phyloP scores from a whole-genome alignment of 2,888 invertebrate species.

The Drosophila putrida region DNA sequence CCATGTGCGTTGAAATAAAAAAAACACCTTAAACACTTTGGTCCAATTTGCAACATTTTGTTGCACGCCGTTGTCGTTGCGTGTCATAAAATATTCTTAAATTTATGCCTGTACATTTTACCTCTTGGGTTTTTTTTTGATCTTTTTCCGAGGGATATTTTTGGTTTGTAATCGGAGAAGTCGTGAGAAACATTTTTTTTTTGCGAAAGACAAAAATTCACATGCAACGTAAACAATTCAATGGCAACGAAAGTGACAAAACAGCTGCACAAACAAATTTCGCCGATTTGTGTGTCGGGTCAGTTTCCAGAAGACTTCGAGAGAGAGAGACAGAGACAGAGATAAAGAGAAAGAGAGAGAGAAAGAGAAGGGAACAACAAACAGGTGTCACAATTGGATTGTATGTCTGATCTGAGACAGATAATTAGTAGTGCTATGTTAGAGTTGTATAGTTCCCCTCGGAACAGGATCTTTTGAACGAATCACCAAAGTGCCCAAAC shows the following conservation, averaged over 20 bases:
- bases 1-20: not conserved
- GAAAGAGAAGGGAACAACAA: not conserved
- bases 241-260: slow-evolving; percentile 48
- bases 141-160: not conserved
- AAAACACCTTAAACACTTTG: not conserved
- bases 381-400: slow-evolving; percentile 21
- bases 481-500: too few species aligned
- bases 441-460: too few species aligned
- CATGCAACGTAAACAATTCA: slow-evolving; percentile 21
- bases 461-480: too few species aligned
- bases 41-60: slow-evolving; percentile 9
- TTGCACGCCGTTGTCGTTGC: not conserved
- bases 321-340: not conserved
- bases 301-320: not conserved
- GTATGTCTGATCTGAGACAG: slow-evolving; percentile 8
- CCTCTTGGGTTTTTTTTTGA: not conserved
- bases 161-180: slow-evolving; percentile 46
- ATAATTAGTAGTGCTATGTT: slow-evolving; percentile 12
- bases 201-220: slow-evolving; percentile 18
- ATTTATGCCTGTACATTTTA: slow-evolving; percentile 5
- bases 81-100: slow-evolving; percentile 1
- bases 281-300: slow-evolving; percentile 5
- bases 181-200: slow-evolving; percentile 28
- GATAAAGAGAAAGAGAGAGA: not conserved
- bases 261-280: slow-evolving; percentile 61